Base-by-base conservation (phyloP, 2,888 invertebrate genomes). In the Brenthis hecate region DNA sequence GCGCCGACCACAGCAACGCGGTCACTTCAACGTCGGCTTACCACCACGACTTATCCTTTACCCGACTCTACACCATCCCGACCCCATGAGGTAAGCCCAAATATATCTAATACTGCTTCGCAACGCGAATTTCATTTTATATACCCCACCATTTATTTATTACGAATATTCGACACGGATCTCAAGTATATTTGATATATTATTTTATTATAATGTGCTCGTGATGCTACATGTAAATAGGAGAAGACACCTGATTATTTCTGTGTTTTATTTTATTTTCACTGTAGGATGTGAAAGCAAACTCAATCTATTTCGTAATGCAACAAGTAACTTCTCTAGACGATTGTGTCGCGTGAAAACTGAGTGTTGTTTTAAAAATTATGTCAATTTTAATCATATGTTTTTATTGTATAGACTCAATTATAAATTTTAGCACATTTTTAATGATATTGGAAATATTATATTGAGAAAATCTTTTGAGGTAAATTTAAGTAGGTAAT, bases 81-180 rank as follows among this genome's bases (percentile, higher is more conserved):
- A 69, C 63, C 69, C 67, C 69, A 74, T 74, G 74, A 74, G 74
- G 74, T 74, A 61, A 74, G 73, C 51, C 13, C 23, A 66, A 56
- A 62, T 58, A 60, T 69, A 60, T 58, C 47, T 69, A 63, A 36
- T 16, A 69, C 56, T 68, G 71, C 71, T 61, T 14, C 67, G 74
- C 74, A 62, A 66, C 51, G 73, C 73, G 70, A 72, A 67, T 60
- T 68, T 47, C 14, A 57, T 60, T 51, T 68, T 61, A 32, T 36
- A 50, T 56, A 56, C 58, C n/a, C 58, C 56, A 55, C 47, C 19
- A 56, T 66, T 65, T 68, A 32, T 60, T 61, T 14, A 51, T 70
- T 55, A 48, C 23, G 32, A 50, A 55, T 43, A 43, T 57, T 56
- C 62, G 63, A 56, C 23, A 55, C 58, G 62, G 55, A 55, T 60